Evolutionary conservation across 2,888 invertebrate genomes (phyloP), one percentile per base, ranked within the genome.

Genomic region (Clostera curtula): DNA sequence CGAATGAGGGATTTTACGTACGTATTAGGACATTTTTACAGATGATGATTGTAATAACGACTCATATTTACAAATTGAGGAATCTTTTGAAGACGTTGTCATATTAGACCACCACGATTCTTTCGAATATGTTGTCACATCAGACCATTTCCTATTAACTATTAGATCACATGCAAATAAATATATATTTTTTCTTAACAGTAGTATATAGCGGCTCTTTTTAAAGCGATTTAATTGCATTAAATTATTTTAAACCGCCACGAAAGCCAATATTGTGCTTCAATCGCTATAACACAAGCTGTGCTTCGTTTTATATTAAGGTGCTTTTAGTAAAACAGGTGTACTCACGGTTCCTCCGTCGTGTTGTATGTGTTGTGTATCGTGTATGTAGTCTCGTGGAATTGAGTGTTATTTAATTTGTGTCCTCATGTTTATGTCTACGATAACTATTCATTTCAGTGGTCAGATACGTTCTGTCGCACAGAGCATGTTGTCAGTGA

Each of bases 271-370:
- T 35, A 13, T 21, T 40, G 33, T 31, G 34, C 28, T 34, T 25
- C 21, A 27, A 38, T 32, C 39, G 48, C 56, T 43, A 41, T 30
- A 43, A 29, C 37, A 39, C 42, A 63, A 63, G 66, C 66, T 54
- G 63, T 70, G 70, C 56, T 50, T 34, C 23, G 44, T 43, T 54
- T 43, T 35, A 25, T 36, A 40, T 41, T 34, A 49, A 48, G 37
- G 46, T 59, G 51, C 48, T 36, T 41, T 35, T 42, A 52, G 59
- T 29, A 52, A 53, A 42, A 54, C 50, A 57, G 46, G 31, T 40
- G 75, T 80, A 82, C 82, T 82, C 67, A 82, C 82, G 51, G 63
- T 49, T 31, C 49, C 72, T 56, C 53, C 76, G 73, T 53, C 51
- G 63, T 72, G 54, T 58, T 52, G 60, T 65, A n/a, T n/a, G 59